Conservation (phyloP, 1,140 invertebrate genomes). For the Drosophila arawakana region DNA sequence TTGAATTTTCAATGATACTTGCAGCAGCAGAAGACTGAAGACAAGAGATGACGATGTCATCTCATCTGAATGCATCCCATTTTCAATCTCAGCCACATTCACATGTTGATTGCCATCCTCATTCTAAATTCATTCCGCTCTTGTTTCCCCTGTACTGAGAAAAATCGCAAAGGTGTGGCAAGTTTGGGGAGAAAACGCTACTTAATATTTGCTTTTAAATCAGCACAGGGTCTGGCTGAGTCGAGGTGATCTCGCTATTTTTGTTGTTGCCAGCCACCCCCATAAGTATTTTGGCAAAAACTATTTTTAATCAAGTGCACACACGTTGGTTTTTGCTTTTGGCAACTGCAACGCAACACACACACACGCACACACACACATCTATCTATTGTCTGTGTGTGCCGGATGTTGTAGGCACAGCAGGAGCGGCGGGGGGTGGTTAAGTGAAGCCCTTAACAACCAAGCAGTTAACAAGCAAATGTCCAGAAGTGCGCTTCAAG, state of each 20-base stretch:
- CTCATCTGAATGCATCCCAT: slow-evolving; percentile 9
- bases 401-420: slow-evolving; percentile 41
- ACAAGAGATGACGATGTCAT: slow-evolving; percentile 47
- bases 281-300: slow-evolving; percentile 62
- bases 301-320: slow-evolving; percentile 76
- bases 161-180: too few species aligned
- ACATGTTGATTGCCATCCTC: background rate
- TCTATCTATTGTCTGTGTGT: background rate
- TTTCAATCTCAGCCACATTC: slow-evolving; percentile 1
- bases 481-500: slow-evolving; percentile 40
- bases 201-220: too few species aligned
- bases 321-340: slow-evolving; percentile 51
- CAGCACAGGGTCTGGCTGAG: too few species aligned
- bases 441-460: slow-evolving; percentile 8
- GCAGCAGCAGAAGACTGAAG: slow-evolving; percentile 30
- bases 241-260: too few species aligned
- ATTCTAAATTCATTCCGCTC: slow-evolving; percentile 8
- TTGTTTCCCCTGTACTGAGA: slow-evolving; percentile 18
- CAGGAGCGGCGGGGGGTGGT: background rate
- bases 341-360: slow-evolving; percentile 58
- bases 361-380: slow-evolving; percentile 2
- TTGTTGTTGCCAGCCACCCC: slow-evolving; percentile 44
- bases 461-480: slow-evolving; percentile 44
- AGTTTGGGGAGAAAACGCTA: too few species aligned
- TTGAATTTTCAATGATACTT: slow-evolving; percentile 77